phyloP scores from a whole-genome alignment of 2,888 invertebrate species.

The Microchrysa polita region DNA sequence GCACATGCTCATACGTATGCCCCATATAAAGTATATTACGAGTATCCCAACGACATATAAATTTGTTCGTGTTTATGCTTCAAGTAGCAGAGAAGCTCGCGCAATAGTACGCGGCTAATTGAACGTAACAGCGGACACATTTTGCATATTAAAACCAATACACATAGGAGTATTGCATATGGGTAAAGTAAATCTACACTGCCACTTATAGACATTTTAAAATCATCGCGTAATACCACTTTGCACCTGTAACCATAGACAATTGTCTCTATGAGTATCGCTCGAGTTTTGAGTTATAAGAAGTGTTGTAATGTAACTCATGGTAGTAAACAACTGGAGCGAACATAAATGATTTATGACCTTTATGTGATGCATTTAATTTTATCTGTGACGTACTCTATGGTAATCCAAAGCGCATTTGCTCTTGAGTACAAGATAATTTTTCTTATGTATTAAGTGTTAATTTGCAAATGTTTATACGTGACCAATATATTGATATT shows the following conservation, averaged over 20 bases:
- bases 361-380: conserved; percentile 7
- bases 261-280: neutral
- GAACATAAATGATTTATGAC: conserved; percentile 23
- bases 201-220: conserved; percentile 9
- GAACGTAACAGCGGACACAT: conserved; percentile 30
- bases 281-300: conserved; percentile 13
- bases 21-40: no score
- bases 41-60: neutral
- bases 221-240: conserved; percentile 14
- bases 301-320: neutral
- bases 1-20: neutral
- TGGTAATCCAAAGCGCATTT: no score
- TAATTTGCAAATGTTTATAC: no score
- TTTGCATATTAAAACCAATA: conserved; percentile 25
- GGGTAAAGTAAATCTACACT: neutral
- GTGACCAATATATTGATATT: no score
- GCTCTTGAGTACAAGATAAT: no score
- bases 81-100: neutral
- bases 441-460: no score
- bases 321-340: no score
- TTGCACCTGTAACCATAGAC: conserved; percentile 23
- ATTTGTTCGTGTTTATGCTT: neutral
- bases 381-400: neutral
- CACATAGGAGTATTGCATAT: neutral
- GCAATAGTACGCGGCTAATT: conserved; percentile 26